A percentile compares a stretch with the other conserved stretches of the same genome.
These are phyloP conservation scores for Antechinus flavipes DNA, from an alignment of 2,113 vertebrate species.

Conservation along the genomic window DNA sequence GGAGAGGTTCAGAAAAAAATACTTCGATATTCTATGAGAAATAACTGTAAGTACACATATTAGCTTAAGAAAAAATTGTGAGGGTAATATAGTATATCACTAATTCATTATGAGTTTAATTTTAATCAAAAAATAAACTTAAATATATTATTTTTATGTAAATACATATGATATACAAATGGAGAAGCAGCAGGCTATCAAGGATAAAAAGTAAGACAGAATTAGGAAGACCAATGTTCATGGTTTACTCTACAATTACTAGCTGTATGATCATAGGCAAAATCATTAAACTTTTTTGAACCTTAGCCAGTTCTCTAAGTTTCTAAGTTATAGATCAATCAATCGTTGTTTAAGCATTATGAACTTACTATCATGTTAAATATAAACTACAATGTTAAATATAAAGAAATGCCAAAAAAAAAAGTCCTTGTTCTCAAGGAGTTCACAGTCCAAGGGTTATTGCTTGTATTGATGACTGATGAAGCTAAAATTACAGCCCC, in stretches of 20 bases:
- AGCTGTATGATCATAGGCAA: not conserved
- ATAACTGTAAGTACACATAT: constrained; percentile 34
- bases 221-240: not conserved
- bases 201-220: not conserved
- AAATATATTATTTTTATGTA: constrained; percentile 15
- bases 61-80: not conserved
- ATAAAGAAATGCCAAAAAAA: not conserved
- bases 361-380: not conserved
- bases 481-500: not conserved
- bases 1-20: constrained; percentile 43
- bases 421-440: not conserved
- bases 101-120: not conserved
- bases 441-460: not conserved
- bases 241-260: not conserved
- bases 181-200: not conserved
- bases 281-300: not conserved
- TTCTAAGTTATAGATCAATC: not conserved
- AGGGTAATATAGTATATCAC: not conserved
- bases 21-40: constrained; percentile 35
- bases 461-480: not conserved
- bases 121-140: not conserved
- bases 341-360: not conserved
- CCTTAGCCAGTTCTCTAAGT: not conserved
- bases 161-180: not conserved
- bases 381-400: not conserved